Conservation (phyloP, 2,888 invertebrate genomes). For the Drosophila ustulata region DNA sequence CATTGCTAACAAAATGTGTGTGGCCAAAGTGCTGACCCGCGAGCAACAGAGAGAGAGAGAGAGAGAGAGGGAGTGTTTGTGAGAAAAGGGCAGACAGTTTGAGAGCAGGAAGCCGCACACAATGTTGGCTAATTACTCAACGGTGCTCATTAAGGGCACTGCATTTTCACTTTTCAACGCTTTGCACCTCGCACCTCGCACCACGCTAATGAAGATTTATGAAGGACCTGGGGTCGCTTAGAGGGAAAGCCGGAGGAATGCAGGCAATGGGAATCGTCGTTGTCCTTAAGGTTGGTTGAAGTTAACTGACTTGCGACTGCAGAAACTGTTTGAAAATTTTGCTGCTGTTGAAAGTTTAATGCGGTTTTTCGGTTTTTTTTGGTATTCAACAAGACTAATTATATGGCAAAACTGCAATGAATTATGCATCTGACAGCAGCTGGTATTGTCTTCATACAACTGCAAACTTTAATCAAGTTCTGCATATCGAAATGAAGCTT, state of each 20-base stretch:
- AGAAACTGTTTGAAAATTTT: slow-evolving; percentile 34
- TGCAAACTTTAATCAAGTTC: slow-evolving; percentile 76
- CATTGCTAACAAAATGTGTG: slow-evolving; percentile 49
- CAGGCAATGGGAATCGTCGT: slow-evolving; percentile 12
- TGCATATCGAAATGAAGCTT: slow-evolving; percentile 73
- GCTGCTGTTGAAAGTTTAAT: slow-evolving; percentile 71
- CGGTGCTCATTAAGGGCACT: slow-evolving; percentile 77
- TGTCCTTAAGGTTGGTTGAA: slow-evolving; percentile 62
- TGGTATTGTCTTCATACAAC: slow-evolving; percentile 63
- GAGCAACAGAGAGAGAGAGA: slow-evolving; percentile 4
- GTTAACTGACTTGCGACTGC: slow-evolving; percentile 48
- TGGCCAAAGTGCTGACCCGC: slow-evolving; percentile 29
- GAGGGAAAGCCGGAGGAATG: background rate
- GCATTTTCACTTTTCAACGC: slow-evolving; percentile 80
- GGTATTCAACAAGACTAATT: slow-evolving; percentile 51
- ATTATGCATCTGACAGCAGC: slow-evolving; percentile 73
- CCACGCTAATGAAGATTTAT: slow-evolving; percentile 74
- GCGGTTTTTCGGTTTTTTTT: slow-evolving; percentile 63
- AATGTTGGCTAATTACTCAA: slow-evolving; percentile 79
- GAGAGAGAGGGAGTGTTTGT: background rate
- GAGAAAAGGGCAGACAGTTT: background rate
- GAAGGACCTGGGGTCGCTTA: slow-evolving; percentile 57
- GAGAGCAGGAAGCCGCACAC: slow-evolving; percentile 56
- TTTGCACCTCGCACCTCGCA: slow-evolving; percentile 71
- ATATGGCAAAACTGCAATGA: slow-evolving; percentile 74